These are phyloP conservation scores for Muntiacus muntjak DNA, from an alignment of 2,113 vertebrate genomes.

Conservation along the genomic window DNA sequence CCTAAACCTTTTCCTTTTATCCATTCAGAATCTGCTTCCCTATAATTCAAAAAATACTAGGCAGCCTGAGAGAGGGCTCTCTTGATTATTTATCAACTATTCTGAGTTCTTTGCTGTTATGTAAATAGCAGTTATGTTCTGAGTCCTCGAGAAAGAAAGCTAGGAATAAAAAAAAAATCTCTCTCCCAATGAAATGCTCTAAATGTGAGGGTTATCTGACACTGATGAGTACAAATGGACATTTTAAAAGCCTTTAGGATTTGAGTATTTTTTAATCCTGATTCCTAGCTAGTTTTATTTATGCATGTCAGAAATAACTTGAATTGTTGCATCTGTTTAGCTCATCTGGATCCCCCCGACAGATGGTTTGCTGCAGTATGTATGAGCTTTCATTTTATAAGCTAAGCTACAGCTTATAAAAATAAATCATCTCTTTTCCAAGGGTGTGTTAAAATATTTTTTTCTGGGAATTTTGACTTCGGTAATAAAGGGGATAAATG, in stretches of 20 bases:
- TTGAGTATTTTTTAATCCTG: conserved; percentile 67
- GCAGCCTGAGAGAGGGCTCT: not conserved
- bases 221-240: conserved; percentile 1
- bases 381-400: conserved; percentile 74
- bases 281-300: conserved; percentile 72
- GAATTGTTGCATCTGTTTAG: conserved; percentile 78
- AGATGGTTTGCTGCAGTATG: conserved; percentile 71
- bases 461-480: conserved; percentile 26
- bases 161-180: not conserved
- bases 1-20: not conserved
- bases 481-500: not conserved
- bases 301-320: conserved; percentile 72
- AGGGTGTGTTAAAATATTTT: conserved; percentile 20
- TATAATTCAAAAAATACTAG: not conserved
- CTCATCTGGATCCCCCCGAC: conserved; percentile 78
- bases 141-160: not conserved
- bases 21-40: not conserved
- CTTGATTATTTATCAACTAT: not conserved
- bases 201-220: not conserved
- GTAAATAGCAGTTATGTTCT: not conserved
- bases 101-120: not conserved
- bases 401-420: conserved; percentile 75
- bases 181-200: not conserved
- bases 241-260: conserved; percentile 50
- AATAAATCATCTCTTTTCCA: conserved; percentile 67